Percentiles rank a stretch among this genome's conserved stretches.
Evolutionary conservation across 1,140 invertebrate genomes (phyloP).

Genomic region (Magallana angulata): DNA sequence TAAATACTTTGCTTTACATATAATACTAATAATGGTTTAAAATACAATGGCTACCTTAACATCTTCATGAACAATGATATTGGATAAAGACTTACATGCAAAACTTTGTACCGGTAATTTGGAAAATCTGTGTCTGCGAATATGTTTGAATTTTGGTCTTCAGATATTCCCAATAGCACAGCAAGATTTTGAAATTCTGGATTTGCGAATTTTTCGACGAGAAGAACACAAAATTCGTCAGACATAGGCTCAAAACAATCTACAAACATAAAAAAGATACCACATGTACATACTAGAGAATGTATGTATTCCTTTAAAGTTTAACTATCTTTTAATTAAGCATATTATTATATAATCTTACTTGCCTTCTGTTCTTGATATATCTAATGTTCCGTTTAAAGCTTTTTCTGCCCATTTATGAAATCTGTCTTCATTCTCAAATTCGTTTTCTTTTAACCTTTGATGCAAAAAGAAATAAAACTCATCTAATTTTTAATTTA

Average conservation of each 20-base stretch:
- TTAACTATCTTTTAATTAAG: too few species aligned
- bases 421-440: background rate
- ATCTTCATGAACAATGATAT: background rate
- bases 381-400: background rate
- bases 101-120: constrained; percentile 3
- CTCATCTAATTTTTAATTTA: too few species aligned
- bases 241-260: background rate
- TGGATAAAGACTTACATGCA: background rate
- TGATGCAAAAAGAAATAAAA: too few species aligned
- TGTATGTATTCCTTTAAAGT: too few species aligned
- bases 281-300: too few species aligned
- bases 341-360: too few species aligned
- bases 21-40: too few species aligned
- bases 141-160: background rate
- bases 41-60: too few species aligned
- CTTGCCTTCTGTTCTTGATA: background rate
- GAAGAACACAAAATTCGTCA: background rate
- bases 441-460: constrained; percentile 8
- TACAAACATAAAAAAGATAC: background rate
- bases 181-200: background rate
- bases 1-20: background rate
- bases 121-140: constrained; percentile 8
- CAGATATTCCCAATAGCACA: background rate
- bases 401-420: constrained; percentile 9
- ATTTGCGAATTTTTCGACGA: background rate